Percentiles rank a stretch among this genome's conserved stretches.
phyloP scores from a whole-genome alignment of 2,797 vertebrate species.

The Parotocinclus haroldoi region DNA sequence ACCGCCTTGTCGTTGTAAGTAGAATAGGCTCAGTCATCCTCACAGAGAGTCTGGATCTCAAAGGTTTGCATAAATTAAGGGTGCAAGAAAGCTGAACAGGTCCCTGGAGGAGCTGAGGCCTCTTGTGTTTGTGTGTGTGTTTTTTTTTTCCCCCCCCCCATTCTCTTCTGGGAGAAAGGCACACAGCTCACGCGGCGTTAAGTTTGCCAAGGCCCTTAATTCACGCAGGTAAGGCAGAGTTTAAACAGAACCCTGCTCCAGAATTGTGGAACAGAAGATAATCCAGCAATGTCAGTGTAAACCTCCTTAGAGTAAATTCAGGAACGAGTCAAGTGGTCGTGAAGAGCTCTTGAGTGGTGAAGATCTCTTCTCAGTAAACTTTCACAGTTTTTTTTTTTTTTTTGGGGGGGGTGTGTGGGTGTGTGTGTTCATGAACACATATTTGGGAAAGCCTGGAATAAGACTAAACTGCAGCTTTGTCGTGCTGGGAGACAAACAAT shows the following conservation, averaged over 20 bases:
- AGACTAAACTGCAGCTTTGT: conserved; percentile 67
- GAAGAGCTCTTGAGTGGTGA: conserved; percentile 9
- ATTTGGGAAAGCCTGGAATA: conserved; percentile 56
- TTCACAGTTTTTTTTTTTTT: not conserved
- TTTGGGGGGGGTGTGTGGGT: conserved; percentile 3
- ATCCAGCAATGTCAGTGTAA: not conserved
- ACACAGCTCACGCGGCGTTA: conserved; percentile 59
- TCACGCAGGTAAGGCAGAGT: conserved; percentile 60
- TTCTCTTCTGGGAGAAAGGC: conserved; percentile 18
- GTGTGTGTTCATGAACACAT: conserved; percentile 26
- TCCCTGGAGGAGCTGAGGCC: conserved; percentile 56
- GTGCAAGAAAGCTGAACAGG: conserved; percentile 34
- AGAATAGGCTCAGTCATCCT: conserved; percentile 54
- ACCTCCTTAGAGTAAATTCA: conserved; percentile 6
- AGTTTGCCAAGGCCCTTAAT: conserved; percentile 51
- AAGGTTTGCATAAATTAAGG: conserved; percentile 42
- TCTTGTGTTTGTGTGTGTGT: conserved; percentile 62
- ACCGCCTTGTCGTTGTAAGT: conserved; percentile 54
- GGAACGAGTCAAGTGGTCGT: conserved; percentile 21
- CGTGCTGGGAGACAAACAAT: conserved; percentile 65
- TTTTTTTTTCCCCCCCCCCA: conserved; percentile 32
- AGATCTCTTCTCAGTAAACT: too few species aligned
- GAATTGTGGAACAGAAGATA: conserved; percentile 45
- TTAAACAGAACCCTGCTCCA: conserved; percentile 50
- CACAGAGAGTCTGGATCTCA: conserved; percentile 39